Evolutionary conservation across 2,113 vertebrate genomes (phyloP), one percentile per base, ranked within the genome.

Genomic region (Butorides virescens): DNA sequence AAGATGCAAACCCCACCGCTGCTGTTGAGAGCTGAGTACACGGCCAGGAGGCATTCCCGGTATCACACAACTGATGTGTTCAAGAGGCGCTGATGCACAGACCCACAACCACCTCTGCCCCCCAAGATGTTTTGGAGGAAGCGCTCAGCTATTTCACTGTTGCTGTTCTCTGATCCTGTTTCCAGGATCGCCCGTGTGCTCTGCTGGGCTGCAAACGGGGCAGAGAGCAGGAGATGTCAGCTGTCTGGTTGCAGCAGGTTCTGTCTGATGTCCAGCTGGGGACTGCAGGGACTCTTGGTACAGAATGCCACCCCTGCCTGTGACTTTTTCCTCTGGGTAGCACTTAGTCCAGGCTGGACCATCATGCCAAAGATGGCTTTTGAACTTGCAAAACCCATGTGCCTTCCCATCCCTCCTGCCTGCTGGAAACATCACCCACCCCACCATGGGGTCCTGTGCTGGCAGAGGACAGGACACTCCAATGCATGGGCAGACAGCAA

Each of bases 201-300:
- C n/a, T 81, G 63, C 73, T 42, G 72, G 30, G 46, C 50, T 71
- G 34, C 76, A 61, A n/a, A 14, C 9, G 5, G 62, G 62, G 52
- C 56, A 58, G 46, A 20, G 39, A 13, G 39, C 1, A 1, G 61
- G 71, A 66, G 42, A 67, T 0, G 1, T 58, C 0, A 1, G 9
- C 56, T 75, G 49, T 12, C 15, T 55, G 49, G 10, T 63, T 49
- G 22, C 37, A 53, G 53, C 39, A 62, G 42, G 7, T 63, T 76
- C 47, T 68, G 68, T 22, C 53, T 42, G 36, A 56, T 3, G 3
- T n/a, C 30, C 0, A 1, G 3, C 20, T 83, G 62, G 62, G 55
- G 8, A 37, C 66, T 0, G 1, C 4, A 2, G 39, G 50, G 30
- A 44, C 20, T 32, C 46, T 79, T 1, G 5, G 42, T 42, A 75